phyloP scores from a whole-genome alignment of 2,113 vertebrate species.

The Bothrops jararaca region DNA sequence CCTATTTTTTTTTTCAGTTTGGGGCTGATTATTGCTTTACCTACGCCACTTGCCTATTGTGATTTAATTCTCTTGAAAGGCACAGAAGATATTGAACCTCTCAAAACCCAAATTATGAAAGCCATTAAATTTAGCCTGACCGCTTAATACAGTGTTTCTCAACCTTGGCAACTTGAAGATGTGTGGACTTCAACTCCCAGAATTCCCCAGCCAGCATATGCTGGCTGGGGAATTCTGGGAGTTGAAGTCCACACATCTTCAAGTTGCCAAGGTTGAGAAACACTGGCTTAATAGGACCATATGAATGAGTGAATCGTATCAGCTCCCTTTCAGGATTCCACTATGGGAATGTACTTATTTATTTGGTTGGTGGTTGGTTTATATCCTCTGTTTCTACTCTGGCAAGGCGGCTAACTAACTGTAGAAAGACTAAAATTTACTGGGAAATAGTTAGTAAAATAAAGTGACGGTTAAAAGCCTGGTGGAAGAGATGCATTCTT shows the following conservation, averaged over 20 bases:
- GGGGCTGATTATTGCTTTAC: not conserved
- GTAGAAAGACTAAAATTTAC: not conserved
- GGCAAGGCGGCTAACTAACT: not conserved
- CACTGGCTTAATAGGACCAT: not conserved
- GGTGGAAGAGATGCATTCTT: not conserved
- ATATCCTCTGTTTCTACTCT: not conserved
- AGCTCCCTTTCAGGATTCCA: not conserved
- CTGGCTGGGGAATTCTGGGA: no score
- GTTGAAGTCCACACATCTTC: no score
- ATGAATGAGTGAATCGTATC: not conserved
- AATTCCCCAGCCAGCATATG: no score
- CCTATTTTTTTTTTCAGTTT: not conserved
- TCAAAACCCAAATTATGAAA: not conserved
- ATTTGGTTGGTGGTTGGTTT: not conserved
- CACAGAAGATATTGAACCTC: not conserved
- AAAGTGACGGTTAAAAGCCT: not conserved
- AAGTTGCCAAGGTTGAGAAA: no score
- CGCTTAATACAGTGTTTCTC: not conserved
- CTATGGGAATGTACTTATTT: not conserved
- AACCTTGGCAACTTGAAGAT: no score
- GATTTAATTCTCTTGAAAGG: not conserved
- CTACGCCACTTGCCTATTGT: not conserved
- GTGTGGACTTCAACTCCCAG: no score
- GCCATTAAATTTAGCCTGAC: not conserved
- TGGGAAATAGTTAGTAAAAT: not conserved